Percentiles rank a stretch among this genome's conserved stretches.
Conservation (phyloP, 2,888 invertebrate species). For the Eupithecia exiguata region DNA sequence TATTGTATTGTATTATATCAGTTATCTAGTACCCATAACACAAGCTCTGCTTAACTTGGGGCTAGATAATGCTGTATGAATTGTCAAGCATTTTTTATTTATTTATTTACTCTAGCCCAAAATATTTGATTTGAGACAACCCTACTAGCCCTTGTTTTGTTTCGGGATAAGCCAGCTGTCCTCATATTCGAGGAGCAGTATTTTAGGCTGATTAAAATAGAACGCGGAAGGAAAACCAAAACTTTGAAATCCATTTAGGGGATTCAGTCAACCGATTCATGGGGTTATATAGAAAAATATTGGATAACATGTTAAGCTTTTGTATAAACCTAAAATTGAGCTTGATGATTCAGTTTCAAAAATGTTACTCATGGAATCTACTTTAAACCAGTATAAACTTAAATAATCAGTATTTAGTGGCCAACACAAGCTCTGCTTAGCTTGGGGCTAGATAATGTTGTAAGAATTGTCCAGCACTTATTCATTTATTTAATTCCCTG, state of each 20-base stretch:
- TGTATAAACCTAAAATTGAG: background rate
- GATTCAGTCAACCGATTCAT: constrained; percentile 38
- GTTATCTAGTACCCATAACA: too few relatives aligned
- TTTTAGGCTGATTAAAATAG: constrained; percentile 52
- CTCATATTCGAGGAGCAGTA: constrained; percentile 44
- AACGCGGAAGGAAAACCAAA: constrained; percentile 47
- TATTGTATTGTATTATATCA: too few relatives aligned
- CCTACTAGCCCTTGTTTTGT: constrained; percentile 46
- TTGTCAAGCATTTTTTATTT: too few relatives aligned
- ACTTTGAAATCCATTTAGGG: constrained; percentile 36
- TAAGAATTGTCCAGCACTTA: too few relatives aligned
- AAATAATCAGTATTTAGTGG: too few relatives aligned
- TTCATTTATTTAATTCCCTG: background rate
- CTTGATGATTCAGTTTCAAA: background rate
- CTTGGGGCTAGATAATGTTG: too few relatives aligned
- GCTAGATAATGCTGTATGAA: too few relatives aligned
- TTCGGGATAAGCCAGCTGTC: constrained; percentile 53
- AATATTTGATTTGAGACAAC: constrained; percentile 17
- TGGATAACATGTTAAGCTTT: constrained; percentile 19
- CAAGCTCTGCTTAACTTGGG: too few relatives aligned
- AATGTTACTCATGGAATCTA: background rate
- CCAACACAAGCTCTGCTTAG: too few relatives aligned
- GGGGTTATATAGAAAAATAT: constrained; percentile 27
- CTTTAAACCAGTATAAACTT: too few relatives aligned
- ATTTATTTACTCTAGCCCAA: background rate